These are phyloP conservation scores for Halocynthia roretzi DNA, from an alignment of 23 tunicate species.

Conservation along the genomic window DNA sequence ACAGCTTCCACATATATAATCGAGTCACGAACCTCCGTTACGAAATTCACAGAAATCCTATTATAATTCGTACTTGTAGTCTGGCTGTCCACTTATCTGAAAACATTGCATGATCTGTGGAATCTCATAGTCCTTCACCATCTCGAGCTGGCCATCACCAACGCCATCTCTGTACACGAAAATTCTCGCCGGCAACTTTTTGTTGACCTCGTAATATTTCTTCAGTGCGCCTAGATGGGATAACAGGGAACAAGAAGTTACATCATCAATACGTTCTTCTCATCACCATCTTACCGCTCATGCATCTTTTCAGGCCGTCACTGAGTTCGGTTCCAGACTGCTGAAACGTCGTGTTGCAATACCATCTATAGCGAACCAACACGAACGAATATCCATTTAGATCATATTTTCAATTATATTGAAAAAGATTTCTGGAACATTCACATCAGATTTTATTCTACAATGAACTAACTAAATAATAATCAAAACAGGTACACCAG, in stretches of 20 bases:
- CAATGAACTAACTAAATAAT: no score
- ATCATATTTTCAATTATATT: no score
- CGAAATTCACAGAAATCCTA: neutral
- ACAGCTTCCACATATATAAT: no score
- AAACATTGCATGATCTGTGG: conserved; percentile 65
- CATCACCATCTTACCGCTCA: conserved; percentile 32
- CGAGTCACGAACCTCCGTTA: neutral
- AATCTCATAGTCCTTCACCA: conserved; percentile 76
- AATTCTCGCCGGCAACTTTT: conserved; percentile 34
- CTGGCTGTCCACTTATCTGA: conserved; percentile 20
- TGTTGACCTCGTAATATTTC: conserved; percentile 46
- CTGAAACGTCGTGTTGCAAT: conserved; percentile 73
- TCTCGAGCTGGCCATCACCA: conserved; percentile 89
- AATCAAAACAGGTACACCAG: no score
- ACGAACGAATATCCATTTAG: neutral
- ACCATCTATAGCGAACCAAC: conserved; percentile 45
- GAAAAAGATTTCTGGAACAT: no score
- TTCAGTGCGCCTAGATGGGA: conserved; percentile 45
- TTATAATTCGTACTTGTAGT: conserved; percentile 46
- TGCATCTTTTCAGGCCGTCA: conserved; percentile 63
- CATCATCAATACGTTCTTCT: neutral
- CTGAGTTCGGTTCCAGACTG: conserved; percentile 63
- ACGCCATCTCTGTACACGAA: conserved; percentile 94
- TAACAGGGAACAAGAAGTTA: neutral
- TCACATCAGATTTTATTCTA: no score